Conservation (phyloP, 2,888 invertebrate species). For the Drosophila mulleri region DNA sequence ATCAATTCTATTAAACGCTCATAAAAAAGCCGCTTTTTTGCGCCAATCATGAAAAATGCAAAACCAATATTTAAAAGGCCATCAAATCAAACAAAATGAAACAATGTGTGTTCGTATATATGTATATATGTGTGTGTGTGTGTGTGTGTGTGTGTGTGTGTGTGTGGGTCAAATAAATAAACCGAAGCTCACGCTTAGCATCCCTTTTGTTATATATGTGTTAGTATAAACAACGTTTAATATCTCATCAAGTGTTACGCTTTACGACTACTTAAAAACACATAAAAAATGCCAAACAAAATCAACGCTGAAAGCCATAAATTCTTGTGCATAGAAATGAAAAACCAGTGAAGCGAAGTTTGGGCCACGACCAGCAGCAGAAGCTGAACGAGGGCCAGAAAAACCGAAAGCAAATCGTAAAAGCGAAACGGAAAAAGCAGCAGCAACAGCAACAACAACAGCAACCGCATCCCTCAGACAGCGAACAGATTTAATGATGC, state of each 20-base stretch:
- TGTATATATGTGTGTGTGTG: slow-evolving; percentile 27
- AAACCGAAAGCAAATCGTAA: slow-evolving; percentile 69
- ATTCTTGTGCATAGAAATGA: slow-evolving; percentile 65
- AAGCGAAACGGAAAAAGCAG: slow-evolving; percentile 47
- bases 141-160: slow-evolving; percentile 27
- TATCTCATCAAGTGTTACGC: slow-evolving; percentile 83
- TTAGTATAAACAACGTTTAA: slow-evolving; percentile 79
- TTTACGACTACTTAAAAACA: slow-evolving; percentile 84
- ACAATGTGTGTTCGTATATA: slow-evolving; percentile 57
- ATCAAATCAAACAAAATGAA: slow-evolving; percentile 76
- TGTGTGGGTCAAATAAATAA: slow-evolving; percentile 18
- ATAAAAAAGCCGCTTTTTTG: slow-evolving; percentile 37
- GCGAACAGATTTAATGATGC: slow-evolving; percentile 78
- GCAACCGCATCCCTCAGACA: slow-evolving; percentile 50
- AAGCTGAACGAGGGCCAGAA: slow-evolving; percentile 24
- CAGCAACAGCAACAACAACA: slow-evolving; percentile 18
- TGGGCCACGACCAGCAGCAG: slow-evolving; percentile 22
- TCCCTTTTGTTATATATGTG: slow-evolving; percentile 8
- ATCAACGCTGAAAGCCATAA: slow-evolving; percentile 79
- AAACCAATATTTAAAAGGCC: slow-evolving; percentile 77
- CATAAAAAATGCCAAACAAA: slow-evolving; percentile 79
- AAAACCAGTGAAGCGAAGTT: slow-evolving; percentile 43
- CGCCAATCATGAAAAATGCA: slow-evolving; percentile 73
- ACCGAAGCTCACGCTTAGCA: slow-evolving; percentile 13
- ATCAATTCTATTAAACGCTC: slow-evolving; percentile 68